A percentile compares a stretch with the other conserved stretches of the same genome.
phyloP scores from a whole-genome alignment of 1,140 invertebrate species.

The Asbolus verrucosus region DNA sequence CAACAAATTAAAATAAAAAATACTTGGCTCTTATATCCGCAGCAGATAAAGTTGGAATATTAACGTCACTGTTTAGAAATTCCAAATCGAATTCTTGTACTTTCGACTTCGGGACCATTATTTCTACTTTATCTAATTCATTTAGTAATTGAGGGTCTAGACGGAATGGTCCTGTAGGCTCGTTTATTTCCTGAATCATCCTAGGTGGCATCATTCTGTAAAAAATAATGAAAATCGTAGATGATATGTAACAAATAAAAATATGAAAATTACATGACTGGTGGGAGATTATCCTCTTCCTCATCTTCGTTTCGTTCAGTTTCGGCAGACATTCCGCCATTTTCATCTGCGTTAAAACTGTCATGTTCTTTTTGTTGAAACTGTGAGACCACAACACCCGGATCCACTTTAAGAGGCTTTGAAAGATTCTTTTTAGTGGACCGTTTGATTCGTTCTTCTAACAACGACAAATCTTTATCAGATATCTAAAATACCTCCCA shows the following conservation, averaged over 20 bases:
- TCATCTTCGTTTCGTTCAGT: conserved; percentile 54
- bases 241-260: conserved; percentile 6
- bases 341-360: not conserved
- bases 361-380: conserved; percentile 26
- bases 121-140: conserved; percentile 68
- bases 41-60: conserved; percentile 50
- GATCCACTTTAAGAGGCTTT: conserved; percentile 20
- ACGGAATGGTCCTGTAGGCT: conserved; percentile 75
- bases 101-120: conserved; percentile 51
- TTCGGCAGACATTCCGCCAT: conserved; percentile 8
- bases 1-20: conserved; percentile 26
- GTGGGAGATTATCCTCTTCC: conserved; percentile 53
- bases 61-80: conserved; percentile 59
- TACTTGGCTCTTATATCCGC: conserved; percentile 59
- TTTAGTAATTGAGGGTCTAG: conserved; percentile 77
- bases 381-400: not conserved
- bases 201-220: conserved; percentile 56
- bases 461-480: conserved; percentile 92
- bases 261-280: conserved; percentile 53
- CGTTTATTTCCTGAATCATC: conserved; percentile 61
- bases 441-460: conserved; percentile 96
- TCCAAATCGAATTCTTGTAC: conserved; percentile 58
- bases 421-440: conserved; percentile 67
- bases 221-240: conserved; percentile 37
- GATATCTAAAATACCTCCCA: conserved; percentile 74